Percentiles rank a stretch among this genome's conserved stretches.
Conservation (phyloP, 2,797 vertebrate species). For the Cyprinella venusta region DNA sequence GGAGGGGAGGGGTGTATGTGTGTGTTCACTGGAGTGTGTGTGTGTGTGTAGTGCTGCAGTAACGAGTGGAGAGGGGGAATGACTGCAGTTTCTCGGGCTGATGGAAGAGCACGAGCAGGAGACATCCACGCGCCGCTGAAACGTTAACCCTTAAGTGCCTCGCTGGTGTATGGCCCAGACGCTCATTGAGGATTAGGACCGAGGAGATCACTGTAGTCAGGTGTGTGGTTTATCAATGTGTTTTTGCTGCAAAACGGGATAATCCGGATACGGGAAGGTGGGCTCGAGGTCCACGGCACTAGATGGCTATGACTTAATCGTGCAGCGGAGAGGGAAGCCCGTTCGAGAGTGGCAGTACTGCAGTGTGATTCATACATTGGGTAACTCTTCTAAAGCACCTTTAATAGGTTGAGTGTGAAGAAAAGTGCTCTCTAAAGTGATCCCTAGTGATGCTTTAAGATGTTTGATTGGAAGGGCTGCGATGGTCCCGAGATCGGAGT, state of each 20-base stretch:
- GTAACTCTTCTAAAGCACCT: conserved; percentile 8
- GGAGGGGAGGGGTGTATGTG: conserved; percentile 61
- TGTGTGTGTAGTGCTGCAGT: conserved; percentile 74
- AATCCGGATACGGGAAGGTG: background rate
- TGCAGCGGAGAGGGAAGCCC: conserved; percentile 40
- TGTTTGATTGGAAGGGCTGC: conserved; percentile 19
- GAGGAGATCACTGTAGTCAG: conserved; percentile 65
- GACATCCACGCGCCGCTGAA: conserved; percentile 70
- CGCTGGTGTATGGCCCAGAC: conserved; percentile 75
- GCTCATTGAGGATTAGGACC: conserved; percentile 70
- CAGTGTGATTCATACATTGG: conserved; percentile 33
- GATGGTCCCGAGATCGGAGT: conserved; percentile 2
- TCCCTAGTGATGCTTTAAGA: background rate
- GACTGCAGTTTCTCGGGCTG: conserved; percentile 80
- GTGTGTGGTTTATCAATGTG: conserved; percentile 39
- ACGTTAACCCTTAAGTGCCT: conserved; percentile 77
- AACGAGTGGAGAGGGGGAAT: conserved; percentile 73
- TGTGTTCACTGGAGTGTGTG: conserved; percentile 60
- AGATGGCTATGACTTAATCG: conserved; percentile 44
- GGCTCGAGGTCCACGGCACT: conserved; percentile 1
- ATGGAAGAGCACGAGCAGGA: conserved; percentile 72
- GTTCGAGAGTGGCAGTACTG: conserved; percentile 33
- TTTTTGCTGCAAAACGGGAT: conserved; percentile 19
- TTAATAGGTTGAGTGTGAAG: background rate
- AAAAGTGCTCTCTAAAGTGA: conserved; percentile 7